A percentile compares a stretch with the other conserved stretches of the same genome.
These are phyloP conservation scores for Alentia gelatinosa DNA, from an alignment of 2,888 invertebrate genomes.

Conservation along the genomic window DNA sequence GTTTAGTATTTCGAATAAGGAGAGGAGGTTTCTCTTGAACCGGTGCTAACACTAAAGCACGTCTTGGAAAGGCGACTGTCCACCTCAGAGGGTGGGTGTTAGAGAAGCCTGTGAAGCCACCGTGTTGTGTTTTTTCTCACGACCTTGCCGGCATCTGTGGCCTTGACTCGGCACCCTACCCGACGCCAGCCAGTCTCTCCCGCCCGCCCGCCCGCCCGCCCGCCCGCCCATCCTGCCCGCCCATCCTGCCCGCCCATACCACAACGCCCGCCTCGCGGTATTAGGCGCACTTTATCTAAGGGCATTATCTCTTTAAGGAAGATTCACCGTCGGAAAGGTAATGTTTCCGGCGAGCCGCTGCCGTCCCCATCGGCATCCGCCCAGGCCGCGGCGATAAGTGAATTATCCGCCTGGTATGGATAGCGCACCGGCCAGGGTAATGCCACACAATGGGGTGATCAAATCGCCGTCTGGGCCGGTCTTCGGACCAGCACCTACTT, in stretches of 20 bases:
- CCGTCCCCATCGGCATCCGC: slow-evolving; percentile 26
- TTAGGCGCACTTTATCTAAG: slow-evolving; percentile 49
- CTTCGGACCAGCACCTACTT: neutral
- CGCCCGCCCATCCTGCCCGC: too few relatives aligned
- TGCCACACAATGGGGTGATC: slow-evolving; percentile 43
- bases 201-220: neutral
- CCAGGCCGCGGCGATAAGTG: slow-evolving; percentile 17
- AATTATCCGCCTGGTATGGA: slow-evolving; percentile 36
- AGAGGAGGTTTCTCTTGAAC: too few relatives aligned
- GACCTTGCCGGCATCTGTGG: neutral
- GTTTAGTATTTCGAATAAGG: too few relatives aligned
- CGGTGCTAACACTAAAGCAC: too few relatives aligned
- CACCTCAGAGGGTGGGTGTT: too few relatives aligned
- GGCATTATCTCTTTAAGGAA: slow-evolving; percentile 45
- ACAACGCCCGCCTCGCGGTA: neutral
- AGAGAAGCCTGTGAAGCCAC: too few relatives aligned
- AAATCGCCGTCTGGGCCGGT: slow-evolving; percentile 3
- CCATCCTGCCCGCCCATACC: neutral
- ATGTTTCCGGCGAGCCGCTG: slow-evolving; percentile 39
- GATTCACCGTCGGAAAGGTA: slow-evolving; percentile 34
- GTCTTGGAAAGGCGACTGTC: too few relatives aligned
- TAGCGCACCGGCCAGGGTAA: slow-evolving; percentile 28
- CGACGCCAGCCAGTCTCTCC: neutral
- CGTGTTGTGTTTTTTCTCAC: neutral
- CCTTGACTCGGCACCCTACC: neutral